phyloP scores from a whole-genome alignment of 1,140 invertebrate species.

The Epicauta chinensis region DNA sequence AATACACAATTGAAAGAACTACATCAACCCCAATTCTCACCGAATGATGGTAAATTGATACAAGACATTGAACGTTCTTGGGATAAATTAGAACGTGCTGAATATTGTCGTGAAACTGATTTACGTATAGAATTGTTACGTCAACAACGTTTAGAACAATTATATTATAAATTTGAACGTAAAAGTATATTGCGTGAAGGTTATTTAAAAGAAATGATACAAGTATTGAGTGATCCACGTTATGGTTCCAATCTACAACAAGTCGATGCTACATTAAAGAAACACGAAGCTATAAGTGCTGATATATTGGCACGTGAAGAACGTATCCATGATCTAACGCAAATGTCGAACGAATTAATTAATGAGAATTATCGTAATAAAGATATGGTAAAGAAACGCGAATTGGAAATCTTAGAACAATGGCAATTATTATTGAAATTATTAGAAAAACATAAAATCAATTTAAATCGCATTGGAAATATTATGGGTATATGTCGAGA shows the following conservation, averaged over 20 bases:
- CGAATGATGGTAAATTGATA: slow-evolving; percentile 84
- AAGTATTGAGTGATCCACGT: slow-evolving; percentile 87
- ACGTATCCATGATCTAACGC: slow-evolving; percentile 86
- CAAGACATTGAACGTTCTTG: slow-evolving; percentile 92
- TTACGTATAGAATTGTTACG: slow-evolving; percentile 84
- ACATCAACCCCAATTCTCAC: slow-evolving; percentile 81
- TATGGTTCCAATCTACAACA: slow-evolving; percentile 86
- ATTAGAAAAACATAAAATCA: slow-evolving; percentile 77
- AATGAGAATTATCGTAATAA: slow-evolving; percentile 87
- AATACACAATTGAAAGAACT: slow-evolving; percentile 93
- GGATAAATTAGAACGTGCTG: slow-evolving; percentile 87
- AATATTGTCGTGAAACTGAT: slow-evolving; percentile 90
- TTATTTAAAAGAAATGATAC: slow-evolving; percentile 97
- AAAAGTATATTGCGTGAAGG: slow-evolving; percentile 89
- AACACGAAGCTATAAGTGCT: slow-evolving; percentile 96
- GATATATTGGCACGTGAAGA: slow-evolving; percentile 94
- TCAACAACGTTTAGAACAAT: slow-evolving; percentile 89
- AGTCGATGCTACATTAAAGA: slow-evolving; percentile 96
- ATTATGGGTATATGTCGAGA: slow-evolving; percentile 84
- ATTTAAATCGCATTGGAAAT: slow-evolving; percentile 68
- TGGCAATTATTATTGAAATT: slow-evolving; percentile 83
- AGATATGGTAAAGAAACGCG: slow-evolving; percentile 73
- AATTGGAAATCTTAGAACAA: slow-evolving; percentile 79
- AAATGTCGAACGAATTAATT: slow-evolving; percentile 86
- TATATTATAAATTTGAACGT: slow-evolving; percentile 93